Percentiles rank a stretch among this genome's conserved stretches.
Conservation (phyloP, 2,113 vertebrate genomes). For the Eleginops maclovinus region DNA sequence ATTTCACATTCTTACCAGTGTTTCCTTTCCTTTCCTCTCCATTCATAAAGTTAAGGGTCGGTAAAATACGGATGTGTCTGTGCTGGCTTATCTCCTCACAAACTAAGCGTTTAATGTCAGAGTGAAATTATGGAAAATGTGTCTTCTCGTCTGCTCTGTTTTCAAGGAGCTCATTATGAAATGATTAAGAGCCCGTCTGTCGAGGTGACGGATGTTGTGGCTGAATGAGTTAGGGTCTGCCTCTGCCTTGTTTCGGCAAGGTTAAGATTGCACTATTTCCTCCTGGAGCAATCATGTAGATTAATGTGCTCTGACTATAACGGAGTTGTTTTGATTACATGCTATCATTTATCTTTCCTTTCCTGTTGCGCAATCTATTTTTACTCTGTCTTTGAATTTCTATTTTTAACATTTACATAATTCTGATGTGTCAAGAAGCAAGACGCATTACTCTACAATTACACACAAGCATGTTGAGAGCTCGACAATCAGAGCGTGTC, state of each 20-base stretch:
- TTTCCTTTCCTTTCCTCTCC: slow-evolving; percentile 8
- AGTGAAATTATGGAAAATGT: slow-evolving; percentile 32
- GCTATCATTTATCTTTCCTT: slow-evolving; percentile 7
- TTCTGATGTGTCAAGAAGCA: not conserved
- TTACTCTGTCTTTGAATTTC: not conserved
- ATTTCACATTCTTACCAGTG: not conserved
- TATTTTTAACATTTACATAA: not conserved
- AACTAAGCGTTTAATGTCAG: slow-evolving; percentile 14
- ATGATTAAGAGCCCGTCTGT: slow-evolving; percentile 33
- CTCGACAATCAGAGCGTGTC: slow-evolving; percentile 19
- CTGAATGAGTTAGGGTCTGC: slow-evolving; percentile 27
- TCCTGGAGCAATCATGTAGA: slow-evolving; percentile 37
- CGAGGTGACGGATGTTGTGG: slow-evolving; percentile 39
- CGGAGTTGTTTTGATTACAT: slow-evolving; percentile 39
- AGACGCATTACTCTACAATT: slow-evolving; percentile 5
- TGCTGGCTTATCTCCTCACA: slow-evolving; percentile 5
- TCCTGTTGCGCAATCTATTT: not conserved
- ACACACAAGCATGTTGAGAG: slow-evolving; percentile 23
- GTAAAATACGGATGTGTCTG: not conserved
- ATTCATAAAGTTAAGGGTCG: not conserved
- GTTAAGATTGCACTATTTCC: slow-evolving; percentile 34
- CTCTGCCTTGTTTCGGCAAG: slow-evolving; percentile 49
- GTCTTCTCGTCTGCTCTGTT: slow-evolving; percentile 13
- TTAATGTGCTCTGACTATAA: slow-evolving; percentile 21
- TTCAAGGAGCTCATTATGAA: slow-evolving; percentile 57